These are phyloP conservation scores for Rotaria magnacalcarata DNA, from an alignment of 2,888 invertebrate genomes.

Conservation along the genomic window DNA sequence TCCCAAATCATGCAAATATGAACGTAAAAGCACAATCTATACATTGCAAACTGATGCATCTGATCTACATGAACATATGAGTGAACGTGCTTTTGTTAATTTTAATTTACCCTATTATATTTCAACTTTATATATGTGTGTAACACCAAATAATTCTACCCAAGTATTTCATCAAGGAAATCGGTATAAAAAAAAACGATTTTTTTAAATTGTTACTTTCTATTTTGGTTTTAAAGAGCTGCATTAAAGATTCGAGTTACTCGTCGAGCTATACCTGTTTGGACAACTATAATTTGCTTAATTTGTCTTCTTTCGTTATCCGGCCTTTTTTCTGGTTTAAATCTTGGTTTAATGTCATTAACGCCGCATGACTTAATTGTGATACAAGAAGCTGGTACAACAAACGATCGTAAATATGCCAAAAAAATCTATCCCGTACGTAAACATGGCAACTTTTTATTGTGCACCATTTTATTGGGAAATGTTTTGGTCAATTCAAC, in stretches of 20 bases:
- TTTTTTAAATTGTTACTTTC: neutral
- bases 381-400: constrained; percentile 82
- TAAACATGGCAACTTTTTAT: constrained; percentile 84
- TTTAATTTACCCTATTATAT: neutral
- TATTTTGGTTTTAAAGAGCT: neutral
- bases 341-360: constrained; percentile 87
- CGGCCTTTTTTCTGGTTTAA: constrained; percentile 89
- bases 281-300: constrained; percentile 46
- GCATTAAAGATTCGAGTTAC: neutral
- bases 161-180: neutral
- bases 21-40: neutral
- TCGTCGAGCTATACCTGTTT: constrained; percentile 38
- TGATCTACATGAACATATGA: neutral
- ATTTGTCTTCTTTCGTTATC: constrained; percentile 74
- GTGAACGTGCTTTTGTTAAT: neutral
- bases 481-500: constrained; percentile 96
- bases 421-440: constrained; percentile 79
- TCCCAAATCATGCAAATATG: neutral
- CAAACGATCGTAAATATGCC: constrained; percentile 72
- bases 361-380: constrained; percentile 91
- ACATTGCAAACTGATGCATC: neutral
- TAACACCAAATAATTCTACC: neutral
- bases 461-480: constrained; percentile 68
- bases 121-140: constrained; percentile 20
- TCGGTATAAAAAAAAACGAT: neutral